Percentiles rank a stretch among this genome's conserved stretches.
phyloP scores from a whole-genome alignment of 2,888 invertebrate genomes.

The Gibbula magus region DNA sequence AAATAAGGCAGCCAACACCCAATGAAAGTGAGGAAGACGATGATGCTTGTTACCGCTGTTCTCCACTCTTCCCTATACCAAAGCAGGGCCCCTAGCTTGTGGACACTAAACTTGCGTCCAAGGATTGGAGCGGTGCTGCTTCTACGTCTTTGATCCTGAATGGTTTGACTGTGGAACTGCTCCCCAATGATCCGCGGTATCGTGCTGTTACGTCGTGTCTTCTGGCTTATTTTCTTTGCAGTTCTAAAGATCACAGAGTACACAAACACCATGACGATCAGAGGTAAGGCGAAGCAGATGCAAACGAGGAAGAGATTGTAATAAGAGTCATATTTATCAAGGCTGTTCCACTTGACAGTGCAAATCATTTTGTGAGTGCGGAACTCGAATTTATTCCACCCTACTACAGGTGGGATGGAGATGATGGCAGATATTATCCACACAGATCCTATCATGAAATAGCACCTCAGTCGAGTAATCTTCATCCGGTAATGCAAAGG shows the following conservation, averaged over 20 bases:
- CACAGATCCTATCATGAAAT: constrained; percentile 75
- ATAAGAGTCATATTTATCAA: constrained; percentile 57
- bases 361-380: constrained; percentile 67
- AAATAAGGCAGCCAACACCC: constrained; percentile 79
- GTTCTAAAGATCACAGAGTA: constrained; percentile 82
- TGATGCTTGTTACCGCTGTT: constrained; percentile 89
- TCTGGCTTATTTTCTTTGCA: constrained; percentile 83
- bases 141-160: constrained; percentile 45
- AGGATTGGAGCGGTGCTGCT: constrained; percentile 62
- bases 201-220: constrained; percentile 79
- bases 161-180: constrained; percentile 50
- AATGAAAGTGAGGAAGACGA: constrained; percentile 84
- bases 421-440: constrained; percentile 75
- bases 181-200: constrained; percentile 27
- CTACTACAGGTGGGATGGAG: constrained; percentile 73
- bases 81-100: constrained; percentile 80
- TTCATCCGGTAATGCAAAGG: constrained; percentile 81
- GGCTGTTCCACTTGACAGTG: constrained; percentile 64
- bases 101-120: constrained; percentile 85
- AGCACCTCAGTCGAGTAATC: constrained; percentile 76
- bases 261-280: constrained; percentile 82
- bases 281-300: constrained; percentile 76
- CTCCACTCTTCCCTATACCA: constrained; percentile 90
- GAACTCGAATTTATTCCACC: constrained; percentile 65
- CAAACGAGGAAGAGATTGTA: constrained; percentile 75